Base-by-base conservation (phyloP, 2,888 invertebrate species). In the Hypercompe scribonia region DNA sequence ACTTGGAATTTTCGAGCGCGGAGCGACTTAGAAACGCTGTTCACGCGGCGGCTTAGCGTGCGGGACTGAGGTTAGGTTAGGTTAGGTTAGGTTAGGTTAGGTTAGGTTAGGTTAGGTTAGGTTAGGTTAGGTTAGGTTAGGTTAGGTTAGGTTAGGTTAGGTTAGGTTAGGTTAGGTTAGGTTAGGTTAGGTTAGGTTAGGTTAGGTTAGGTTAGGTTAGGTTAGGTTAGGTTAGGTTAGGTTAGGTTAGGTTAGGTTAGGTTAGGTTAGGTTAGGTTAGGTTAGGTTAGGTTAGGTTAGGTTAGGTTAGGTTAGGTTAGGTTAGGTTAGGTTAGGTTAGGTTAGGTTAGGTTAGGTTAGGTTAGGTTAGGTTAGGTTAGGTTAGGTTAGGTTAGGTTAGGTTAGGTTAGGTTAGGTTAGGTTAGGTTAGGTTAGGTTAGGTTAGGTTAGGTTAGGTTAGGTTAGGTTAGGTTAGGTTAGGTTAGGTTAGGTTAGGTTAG, bases 231-330 rank as follows among this genome's bases (percentile, higher is more conserved):
- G 58, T 58, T 58, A 58, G 58, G 58, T 58, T 58, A 58, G 58
- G 58, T 58, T 58, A 58, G 58, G 58, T 58, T 58, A 58, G 58
- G 58, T 58, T 58, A 58, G 58, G 58, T 58, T 58, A 58, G 58
- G 58, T 58, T 58, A 58, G 58, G 58, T 58, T 58, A 58, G 58
- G 58, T 58, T 58, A 58, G 58, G 58, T 58, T 58, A 58, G 58
- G 58, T 58, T 58, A 58, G 58, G 58, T 58, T 67, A 65, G 65
- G 65, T 34, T 67, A 65, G 65, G 65, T 34, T 67, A 65, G 65
- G 65, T 34, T 67, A 65, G 65, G 65, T 34, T 67, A 65, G 65
- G 65, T 34, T 67, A 65, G 65, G 65, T 34, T 67, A 65, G 65
- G 65, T 34, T 67, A 65, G 65, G 65, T 34, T 58, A 58, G 58